phyloP scores from a whole-genome alignment of 2,797 vertebrate species.

The Crocodylus rhombifer region DNA sequence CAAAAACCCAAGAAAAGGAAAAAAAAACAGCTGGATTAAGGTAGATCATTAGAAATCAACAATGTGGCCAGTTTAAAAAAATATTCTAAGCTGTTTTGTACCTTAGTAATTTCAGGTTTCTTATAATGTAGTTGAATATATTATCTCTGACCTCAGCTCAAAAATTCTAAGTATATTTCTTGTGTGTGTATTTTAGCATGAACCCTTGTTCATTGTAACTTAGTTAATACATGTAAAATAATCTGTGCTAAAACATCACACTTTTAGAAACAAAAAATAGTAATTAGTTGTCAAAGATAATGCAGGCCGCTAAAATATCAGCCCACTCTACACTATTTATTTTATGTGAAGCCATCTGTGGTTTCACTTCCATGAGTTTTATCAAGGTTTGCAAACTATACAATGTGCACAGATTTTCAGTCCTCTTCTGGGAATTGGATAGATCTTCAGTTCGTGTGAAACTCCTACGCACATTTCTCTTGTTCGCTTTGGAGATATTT shows the following conservation, averaged over 20 bases:
- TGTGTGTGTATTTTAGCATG: background rate
- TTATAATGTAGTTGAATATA: background rate
- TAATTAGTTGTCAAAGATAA: background rate
- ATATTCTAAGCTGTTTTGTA: background rate
- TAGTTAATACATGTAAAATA: background rate
- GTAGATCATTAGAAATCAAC: conserved; percentile 38
- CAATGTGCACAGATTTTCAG: background rate
- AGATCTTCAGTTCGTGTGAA: background rate
- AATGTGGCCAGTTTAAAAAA: conserved; percentile 24
- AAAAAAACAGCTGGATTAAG: background rate
- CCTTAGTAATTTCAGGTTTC: conserved; percentile 1
- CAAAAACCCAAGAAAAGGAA: conserved; percentile 2
- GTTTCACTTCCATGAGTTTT: rapidly evolving
- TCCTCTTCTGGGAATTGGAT: background rate
- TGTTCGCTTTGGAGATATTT: background rate
- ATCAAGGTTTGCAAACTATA: background rate
- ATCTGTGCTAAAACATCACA: background rate
- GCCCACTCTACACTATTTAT: background rate
- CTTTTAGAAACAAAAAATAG: background rate
- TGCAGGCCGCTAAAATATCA: background rate
- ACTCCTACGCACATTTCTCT: background rate
- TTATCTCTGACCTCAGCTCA: background rate
- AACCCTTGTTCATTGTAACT: background rate
- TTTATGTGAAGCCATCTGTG: background rate
- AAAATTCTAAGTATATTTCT: background rate